Conservation (phyloP, 2,113 vertebrate species). For the Orycteropus afer region DNA sequence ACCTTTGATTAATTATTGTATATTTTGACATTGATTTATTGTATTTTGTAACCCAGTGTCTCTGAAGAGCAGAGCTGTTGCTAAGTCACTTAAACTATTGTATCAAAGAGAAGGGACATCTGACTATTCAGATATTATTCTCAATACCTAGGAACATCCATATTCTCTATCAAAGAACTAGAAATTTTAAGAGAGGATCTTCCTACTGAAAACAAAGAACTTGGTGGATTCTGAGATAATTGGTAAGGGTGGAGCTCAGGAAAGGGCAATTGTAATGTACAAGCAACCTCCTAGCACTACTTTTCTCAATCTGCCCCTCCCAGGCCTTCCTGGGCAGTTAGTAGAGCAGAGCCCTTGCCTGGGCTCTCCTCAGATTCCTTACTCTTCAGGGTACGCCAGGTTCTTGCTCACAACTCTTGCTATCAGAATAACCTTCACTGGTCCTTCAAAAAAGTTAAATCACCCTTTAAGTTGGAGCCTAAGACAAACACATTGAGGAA, state of each 20-base stretch:
- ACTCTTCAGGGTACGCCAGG: not conserved
- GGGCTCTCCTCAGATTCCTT: not conserved
- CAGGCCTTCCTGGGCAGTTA: not conserved
- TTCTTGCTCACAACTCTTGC: not conserved
- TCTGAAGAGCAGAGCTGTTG: not conserved
- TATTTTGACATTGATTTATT: not conserved
- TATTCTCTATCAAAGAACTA: not conserved
- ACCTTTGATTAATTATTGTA: not conserved
- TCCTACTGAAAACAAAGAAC: not conserved
- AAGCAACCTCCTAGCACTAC: rapidly evolving
- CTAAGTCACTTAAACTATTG: not conserved
- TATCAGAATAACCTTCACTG: not conserved
- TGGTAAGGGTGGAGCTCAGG: not conserved
- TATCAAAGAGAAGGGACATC: not conserved
- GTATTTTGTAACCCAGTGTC: not conserved
- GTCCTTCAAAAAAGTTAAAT: not conserved
- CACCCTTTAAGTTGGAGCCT: not conserved
- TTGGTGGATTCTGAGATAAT: not conserved
- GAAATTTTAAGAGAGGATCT: not conserved
- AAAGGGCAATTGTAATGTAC: not conserved
- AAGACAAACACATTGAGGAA: not conserved
- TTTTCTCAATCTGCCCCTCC: not conserved
- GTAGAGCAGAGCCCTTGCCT: not conserved
- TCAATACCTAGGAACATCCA: not conserved
- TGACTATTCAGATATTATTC: not conserved